A percentile compares a stretch with the other conserved stretches of the same genome.
phyloP scores from a whole-genome alignment of 2,797 vertebrate genomes.

The Heteromormyrus szaboi region DNA sequence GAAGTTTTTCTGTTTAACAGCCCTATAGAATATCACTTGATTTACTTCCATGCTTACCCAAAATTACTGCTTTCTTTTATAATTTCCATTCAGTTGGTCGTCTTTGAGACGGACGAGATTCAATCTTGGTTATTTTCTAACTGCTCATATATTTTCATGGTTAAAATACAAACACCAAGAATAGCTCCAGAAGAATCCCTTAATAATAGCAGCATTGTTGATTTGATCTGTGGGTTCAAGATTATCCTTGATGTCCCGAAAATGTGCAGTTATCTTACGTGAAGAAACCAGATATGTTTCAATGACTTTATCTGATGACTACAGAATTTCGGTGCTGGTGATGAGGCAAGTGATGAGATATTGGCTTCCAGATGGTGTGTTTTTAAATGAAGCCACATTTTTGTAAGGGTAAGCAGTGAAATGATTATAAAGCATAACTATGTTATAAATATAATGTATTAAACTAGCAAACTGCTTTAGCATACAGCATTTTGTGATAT shows the following conservation, averaged over 20 bases:
- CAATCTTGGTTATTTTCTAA: neutral
- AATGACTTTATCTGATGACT: neutral
- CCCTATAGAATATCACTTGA: neutral
- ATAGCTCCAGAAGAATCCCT: neutral
- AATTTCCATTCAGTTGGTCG: neutral
- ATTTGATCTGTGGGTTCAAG: neutral
- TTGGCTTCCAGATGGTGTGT: neutral
- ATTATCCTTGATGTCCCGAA: neutral
- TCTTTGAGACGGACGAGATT: neutral
- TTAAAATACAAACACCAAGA: conserved; percentile 1
- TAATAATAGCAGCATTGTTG: neutral
- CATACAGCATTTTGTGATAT: neutral
- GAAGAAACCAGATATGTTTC: neutral
- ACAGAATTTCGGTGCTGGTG: neutral
- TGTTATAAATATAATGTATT: neutral
- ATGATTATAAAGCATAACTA: neutral
- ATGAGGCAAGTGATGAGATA: neutral
- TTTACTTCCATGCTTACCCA: conserved; percentile 5
- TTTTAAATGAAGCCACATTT: neutral
- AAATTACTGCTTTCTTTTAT: neutral
- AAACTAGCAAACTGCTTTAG: neutral
- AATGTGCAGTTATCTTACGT: neutral
- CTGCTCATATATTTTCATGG: neutral
- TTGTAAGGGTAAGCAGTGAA: neutral
- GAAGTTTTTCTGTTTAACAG: conserved; percentile 4